Evolutionary conservation across 2,888 invertebrate genomes (phyloP), one percentile per base, ranked within the genome.

Genomic region (Calameuta pallipes): DNA sequence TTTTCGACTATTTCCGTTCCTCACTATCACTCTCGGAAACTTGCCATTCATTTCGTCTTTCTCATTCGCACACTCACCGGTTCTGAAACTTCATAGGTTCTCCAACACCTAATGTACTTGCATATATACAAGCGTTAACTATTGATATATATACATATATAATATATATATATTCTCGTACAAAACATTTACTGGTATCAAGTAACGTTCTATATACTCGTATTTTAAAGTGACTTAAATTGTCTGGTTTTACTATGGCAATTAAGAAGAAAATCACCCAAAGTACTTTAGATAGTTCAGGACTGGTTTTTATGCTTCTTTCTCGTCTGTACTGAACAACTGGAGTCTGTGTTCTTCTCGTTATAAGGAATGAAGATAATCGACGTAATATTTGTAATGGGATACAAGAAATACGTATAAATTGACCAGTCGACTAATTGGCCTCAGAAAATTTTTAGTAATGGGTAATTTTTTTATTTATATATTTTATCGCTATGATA

Each of bases 181-280:
- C 15, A 69, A 35, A 69, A 23, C 9, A 56, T 56, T 23, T 56
- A 23, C 23, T 9, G 23, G 23, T 56, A 23, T 56, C 6, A 56
- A 56, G 56, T 56, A 23, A 56, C 9, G 70, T 30, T 6, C 15
- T 71, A 31, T 73, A 70, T 73, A 75, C 73, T 41, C 82, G 82
- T 84, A 84, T 85, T 84, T 84, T 79, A 84, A 81, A 73, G 77
- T 74, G 83, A 81, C 83, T 86, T 82, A 82, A 85, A 83, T 80
- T 82, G 83, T 84, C 83, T 30, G 9, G 74, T 80, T 76, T 80
- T 73, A 80, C 74, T 34, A 12, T 23, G 31, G 71, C 71, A 71
- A 71, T 71, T 71, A 71, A 31, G 31, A 30, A 31, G 33, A 71
- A 71, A 71, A 71, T 71, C 31, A 71, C 31, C 71, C 33, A 30